Base-by-base conservation (phyloP, 2,888 invertebrate genomes). In the Helobdella robusta region DNA sequence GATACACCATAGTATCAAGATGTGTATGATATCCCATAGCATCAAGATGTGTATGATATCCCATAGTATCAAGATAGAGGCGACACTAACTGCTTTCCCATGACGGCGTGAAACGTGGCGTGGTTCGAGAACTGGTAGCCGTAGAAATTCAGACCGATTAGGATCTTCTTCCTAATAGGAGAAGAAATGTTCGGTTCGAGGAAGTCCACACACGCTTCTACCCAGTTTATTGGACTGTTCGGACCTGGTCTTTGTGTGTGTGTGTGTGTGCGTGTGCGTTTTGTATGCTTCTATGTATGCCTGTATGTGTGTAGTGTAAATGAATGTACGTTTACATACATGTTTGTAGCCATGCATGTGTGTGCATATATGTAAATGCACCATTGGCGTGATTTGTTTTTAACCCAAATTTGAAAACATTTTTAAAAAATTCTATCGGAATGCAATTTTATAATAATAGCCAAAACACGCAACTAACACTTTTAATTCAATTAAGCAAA, bases 121-220 rank as follows among this genome's bases (percentile, higher is more conserved):
- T 86, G 85, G 0, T 86, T 84, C 0, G 87, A 87, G 73, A 88
- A 93, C 71, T 89, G 88, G 76, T 91, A 88, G 1, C 94, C 94
- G 80, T 93, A 95, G 81, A 94, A 91, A 78, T 94, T 95, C 5
- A 94, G 78, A 0, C 94, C 94, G 70, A 91, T 81, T 18, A 94
- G 82, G 68, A 94, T 87, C 81, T 93, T 91, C 3, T 83, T 80
- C 52, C 89, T 82, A 73, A 85, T 86, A 2, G 69, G 68, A 0
- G 74, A 71, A 6, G 70, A 63, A 66, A 83, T 81, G 28, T 75
- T 72, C 4, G 88, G 87, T 20, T 86, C 85, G 65, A 93, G 81
- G 65, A 84, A 83, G 74, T 87, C 85, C 4, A 94, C 82, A 74
- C 90, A 89, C 59, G 85, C 81, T 70, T 84, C 83, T 65, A 89